phyloP scores from a whole-genome alignment of 2,113 vertebrate genomes.

The Sander lucioperca region DNA sequence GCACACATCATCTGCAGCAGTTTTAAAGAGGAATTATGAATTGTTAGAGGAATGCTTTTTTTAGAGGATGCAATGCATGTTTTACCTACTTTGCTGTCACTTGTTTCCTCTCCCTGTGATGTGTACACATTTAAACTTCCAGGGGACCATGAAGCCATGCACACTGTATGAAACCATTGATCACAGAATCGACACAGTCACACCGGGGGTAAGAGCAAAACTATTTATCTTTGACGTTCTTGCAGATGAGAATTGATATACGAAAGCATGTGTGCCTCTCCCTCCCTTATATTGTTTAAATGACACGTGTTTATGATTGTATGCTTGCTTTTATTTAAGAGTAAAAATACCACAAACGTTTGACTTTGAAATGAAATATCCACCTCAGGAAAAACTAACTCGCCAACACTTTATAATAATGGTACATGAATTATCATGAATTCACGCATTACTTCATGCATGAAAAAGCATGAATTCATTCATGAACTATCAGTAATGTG shows the following conservation, averaged over 20 bases:
- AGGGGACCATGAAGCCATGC: constrained; percentile 23
- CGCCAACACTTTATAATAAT: too few relatives aligned
- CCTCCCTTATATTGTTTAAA: background rate
- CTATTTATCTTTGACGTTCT: background rate
- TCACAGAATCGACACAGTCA: fast-evolving
- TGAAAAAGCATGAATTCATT: too few relatives aligned
- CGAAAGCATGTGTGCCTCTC: background rate
- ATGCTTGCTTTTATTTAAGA: too few relatives aligned
- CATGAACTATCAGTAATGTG: too few relatives aligned
- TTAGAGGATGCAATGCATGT: background rate
- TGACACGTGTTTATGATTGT: too few relatives aligned
- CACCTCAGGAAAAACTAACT: too few relatives aligned
- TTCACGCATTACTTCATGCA: too few relatives aligned
- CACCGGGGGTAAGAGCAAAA: constrained; percentile 39
- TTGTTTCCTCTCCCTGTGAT: background rate
- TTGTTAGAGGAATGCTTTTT: background rate
- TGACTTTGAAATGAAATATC: too few relatives aligned
- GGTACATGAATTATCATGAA: too few relatives aligned
- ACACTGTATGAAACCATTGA: constrained; percentile 72
- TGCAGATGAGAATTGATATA: background rate
- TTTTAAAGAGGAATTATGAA: background rate
- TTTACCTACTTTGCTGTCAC: background rate
- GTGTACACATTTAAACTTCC: background rate
- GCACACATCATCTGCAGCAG: too few relatives aligned
- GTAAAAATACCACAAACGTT: too few relatives aligned